Evolutionary conservation across 2,888 invertebrate genomes (phyloP).

Genomic region (Bombylius major): DNA sequence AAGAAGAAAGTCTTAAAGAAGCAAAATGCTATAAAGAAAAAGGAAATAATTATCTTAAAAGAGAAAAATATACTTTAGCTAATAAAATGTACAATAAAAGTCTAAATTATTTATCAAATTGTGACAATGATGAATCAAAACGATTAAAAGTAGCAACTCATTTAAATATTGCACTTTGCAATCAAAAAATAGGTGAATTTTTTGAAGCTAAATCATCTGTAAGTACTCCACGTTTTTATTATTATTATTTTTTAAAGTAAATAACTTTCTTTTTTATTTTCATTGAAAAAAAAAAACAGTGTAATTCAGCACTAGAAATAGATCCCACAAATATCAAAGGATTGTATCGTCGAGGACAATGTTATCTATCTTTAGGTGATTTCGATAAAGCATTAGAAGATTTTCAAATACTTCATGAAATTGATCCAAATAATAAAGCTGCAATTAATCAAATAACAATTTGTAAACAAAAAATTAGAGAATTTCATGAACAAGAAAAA

Average conservation of each 20-base stretch:
- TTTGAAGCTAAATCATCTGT: conserved; percentile 58
- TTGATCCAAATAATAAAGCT: conserved; percentile 83
- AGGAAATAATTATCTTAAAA: conserved; percentile 81
- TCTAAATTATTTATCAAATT: conserved; percentile 23
- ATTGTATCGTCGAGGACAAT: conserved; percentile 76
- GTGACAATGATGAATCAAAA: conserved; percentile 35
- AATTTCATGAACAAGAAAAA: conserved; percentile 68
- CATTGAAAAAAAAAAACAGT: conserved; percentile 22
- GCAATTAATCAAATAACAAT: conserved; percentile 61
- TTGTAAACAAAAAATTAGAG: conserved; percentile 61
- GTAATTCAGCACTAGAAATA: conserved; percentile 62
- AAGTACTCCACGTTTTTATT: conserved; percentile 6
- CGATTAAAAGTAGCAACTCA: conserved; percentile 55
- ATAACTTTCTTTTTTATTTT: background rate
- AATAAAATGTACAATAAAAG: conserved; percentile 78
- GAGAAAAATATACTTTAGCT: conserved; percentile 62
- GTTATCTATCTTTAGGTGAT: conserved; percentile 60
- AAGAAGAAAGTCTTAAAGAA: conserved; percentile 65
- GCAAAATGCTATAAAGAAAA: conserved; percentile 76
- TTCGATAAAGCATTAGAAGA: conserved; percentile 62
- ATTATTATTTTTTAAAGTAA: background rate
- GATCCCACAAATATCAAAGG: conserved; percentile 77
- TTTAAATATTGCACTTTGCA: conserved; percentile 71
- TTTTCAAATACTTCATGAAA: conserved; percentile 57
- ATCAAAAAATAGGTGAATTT: conserved; percentile 53